Conservation (phyloP, 1,140 invertebrate species). For the Holotrichia oblita region DNA sequence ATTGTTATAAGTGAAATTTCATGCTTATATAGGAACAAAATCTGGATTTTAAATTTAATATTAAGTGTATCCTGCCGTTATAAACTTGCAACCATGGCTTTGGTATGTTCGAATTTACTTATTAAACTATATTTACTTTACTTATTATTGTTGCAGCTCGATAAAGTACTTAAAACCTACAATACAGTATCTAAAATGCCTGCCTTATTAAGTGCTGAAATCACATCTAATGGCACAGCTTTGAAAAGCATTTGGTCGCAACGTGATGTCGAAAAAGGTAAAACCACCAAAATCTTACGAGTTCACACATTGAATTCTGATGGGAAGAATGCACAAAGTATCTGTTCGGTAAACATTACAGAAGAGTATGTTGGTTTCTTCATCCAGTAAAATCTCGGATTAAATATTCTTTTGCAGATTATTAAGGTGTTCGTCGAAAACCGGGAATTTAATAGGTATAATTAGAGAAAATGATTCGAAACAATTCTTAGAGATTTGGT, state of each 20-base stretch:
- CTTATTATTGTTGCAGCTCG: conserved; percentile 67
- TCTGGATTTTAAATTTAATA: too few relatives aligned
- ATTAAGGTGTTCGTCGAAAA: conserved; percentile 66
- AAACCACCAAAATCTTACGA: conserved; percentile 67
- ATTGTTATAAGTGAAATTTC: background rate
- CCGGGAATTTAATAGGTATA: conserved; percentile 68
- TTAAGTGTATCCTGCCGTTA: too few relatives aligned
- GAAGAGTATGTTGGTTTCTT: conserved; percentile 62
- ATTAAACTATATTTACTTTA: background rate
- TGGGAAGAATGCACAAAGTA: conserved; percentile 61
- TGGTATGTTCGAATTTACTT: background rate
- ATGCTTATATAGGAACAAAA: too few relatives aligned
- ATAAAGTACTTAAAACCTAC: conserved; percentile 70
- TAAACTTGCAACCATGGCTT: background rate
- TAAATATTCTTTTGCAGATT: conserved; percentile 62
- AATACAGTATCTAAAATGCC: conserved; percentile 68
- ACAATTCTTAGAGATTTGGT: conserved; percentile 79
- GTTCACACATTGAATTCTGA: conserved; percentile 66
- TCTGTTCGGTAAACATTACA: conserved; percentile 67
- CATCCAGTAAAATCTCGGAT: background rate
- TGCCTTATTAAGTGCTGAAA: conserved; percentile 63
- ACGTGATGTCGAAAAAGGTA: conserved; percentile 69
- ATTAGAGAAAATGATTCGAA: conserved; percentile 68
- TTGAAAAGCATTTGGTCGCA: conserved; percentile 67
- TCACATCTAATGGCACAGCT: conserved; percentile 61